Base-by-base conservation (phyloP, 2,888 invertebrate genomes). In the Lysandra coridon region DNA sequence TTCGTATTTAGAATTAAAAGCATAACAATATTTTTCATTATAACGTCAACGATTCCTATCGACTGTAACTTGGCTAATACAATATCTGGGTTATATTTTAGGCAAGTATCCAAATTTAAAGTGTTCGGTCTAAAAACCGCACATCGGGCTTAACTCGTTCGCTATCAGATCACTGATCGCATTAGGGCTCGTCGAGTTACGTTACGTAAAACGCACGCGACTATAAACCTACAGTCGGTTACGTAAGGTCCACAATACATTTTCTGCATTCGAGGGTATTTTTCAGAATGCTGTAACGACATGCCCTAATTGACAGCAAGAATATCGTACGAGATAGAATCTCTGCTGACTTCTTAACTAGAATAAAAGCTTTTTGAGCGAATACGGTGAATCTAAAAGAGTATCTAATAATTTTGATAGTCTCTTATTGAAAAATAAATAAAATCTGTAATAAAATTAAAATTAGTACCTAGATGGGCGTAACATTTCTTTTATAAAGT, bases 81-180 rank as follows among this genome's bases (percentile, higher is more conserved):
- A 81, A 81, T 80, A 81, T 80, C 79, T 80, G 73, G 78, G 80
- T 78, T 53, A 79, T 82, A 79, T 80, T 82, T 80, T 83, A 78
- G 82, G 82, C 83, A 82, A 79, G 10, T 69, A 57, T 82, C 81
- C 83, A 83, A 83, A 79, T 75, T 76, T 78, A 44, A 60, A 78
- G 62, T 17, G 78, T 62, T 57, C 76, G 76, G 33, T 76, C 76
- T 76, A 76, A 76, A 78, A 80, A 80, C 74, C 74, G 73, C 74
- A 78, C 64, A 49, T 30, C 62, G 77, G 53, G 73, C 78, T 73
- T 69, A 73, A 73, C 60, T 80, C 78, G 23, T 57, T 49, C 77
- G 78, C 57, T 49, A 78, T 80, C 64, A 49, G 37, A 80, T n/a
- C 49, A 60, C 17, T 76, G 76, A 76, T 76, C 49, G 76, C 76